A percentile compares a stretch with the other conserved stretches of the same genome.
phyloP scores from a whole-genome alignment of 2,797 vertebrate species.

The Lophius americanus region DNA sequence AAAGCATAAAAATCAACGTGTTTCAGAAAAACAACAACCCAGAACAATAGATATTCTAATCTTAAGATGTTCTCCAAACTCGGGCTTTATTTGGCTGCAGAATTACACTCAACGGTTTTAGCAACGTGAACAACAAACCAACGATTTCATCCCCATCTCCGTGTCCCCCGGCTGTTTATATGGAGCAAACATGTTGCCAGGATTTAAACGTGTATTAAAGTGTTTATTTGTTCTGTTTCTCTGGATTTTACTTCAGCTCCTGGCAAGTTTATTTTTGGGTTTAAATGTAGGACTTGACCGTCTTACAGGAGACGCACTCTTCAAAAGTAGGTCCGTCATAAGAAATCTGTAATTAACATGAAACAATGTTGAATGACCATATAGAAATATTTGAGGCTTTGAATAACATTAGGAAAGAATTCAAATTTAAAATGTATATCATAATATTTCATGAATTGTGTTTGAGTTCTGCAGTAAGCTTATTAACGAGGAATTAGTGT shows the following conservation, averaged over 20 bases:
- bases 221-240: neutral
- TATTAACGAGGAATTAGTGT: neutral
- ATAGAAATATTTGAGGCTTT: too few relatives aligned
- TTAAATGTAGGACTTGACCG: too few relatives aligned
- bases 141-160: neutral
- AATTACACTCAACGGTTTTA: too few relatives aligned
- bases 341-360: too few relatives aligned
- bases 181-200: neutral
- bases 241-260: too few relatives aligned
- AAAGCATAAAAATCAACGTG: neutral
- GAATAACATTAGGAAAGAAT: neutral
- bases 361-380: too few relatives aligned
- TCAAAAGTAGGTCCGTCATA: too few relatives aligned
- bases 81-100: neutral
- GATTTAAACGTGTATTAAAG: neutral
- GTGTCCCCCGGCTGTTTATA: conserved; percentile 11
- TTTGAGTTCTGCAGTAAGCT: neutral
- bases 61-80: neutral
- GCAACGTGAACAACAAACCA: neutral
- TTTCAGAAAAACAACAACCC: neutral
- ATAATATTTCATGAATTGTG: neutral
- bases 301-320: too few relatives aligned
- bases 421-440: neutral
- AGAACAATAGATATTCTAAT: neutral
- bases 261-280: too few relatives aligned